Evolutionary conservation across 1,140 invertebrate species (phyloP), one percentile per base, ranked within the genome.

Genomic region (Heliothis virescens): DNA sequence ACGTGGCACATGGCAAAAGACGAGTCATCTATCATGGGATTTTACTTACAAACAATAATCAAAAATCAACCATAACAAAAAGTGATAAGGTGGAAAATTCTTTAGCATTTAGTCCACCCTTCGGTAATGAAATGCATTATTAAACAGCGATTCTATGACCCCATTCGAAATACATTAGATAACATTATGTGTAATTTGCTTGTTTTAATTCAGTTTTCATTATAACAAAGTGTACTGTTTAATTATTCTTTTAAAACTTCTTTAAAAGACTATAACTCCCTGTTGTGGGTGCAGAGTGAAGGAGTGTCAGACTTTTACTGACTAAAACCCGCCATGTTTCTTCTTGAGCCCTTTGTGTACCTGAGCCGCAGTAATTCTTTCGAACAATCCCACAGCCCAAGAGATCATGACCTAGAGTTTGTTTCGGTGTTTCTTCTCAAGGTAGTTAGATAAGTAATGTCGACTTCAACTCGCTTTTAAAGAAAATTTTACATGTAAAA

Each of bases 191-290:
- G 85, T 93, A 92, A 94, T 94, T 94, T 92, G 90, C 89, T 91
- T 93, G 92, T 94, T 91, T 93, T 94, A 93, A 94, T 92, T 94
- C 87, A 87, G 87, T 92, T 93, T 94, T 94, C 82, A 94, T 92
- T 94, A 85, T 88, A 90, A 91, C 90, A 88, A 93, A 91, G 87
- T 93, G 87, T 87, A 59, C 82, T 85, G 79, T 84, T 94, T 87
- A 93, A 93, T 94, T 89, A 94, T 94, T 93, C 89, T 89, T 85
- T 87, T 83, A 85, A 82, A 59, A 63, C 50, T 57, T 13, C 34
- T 16, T 57, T 67, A 57, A 48, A n/a, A n/a, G n/a, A n/a, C n/a
- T n/a, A n/a, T n/a, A n/a, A n/a, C n/a, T n/a, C n/a, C n/a, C n/a
- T n/a, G n/a, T n/a, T n/a, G n/a, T n/a, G n/a, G n/a, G n/a, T n/a